Evolutionary conservation across 2,797 vertebrate genomes (phyloP).

Genomic region (Bovichtus variegatus): DNA sequence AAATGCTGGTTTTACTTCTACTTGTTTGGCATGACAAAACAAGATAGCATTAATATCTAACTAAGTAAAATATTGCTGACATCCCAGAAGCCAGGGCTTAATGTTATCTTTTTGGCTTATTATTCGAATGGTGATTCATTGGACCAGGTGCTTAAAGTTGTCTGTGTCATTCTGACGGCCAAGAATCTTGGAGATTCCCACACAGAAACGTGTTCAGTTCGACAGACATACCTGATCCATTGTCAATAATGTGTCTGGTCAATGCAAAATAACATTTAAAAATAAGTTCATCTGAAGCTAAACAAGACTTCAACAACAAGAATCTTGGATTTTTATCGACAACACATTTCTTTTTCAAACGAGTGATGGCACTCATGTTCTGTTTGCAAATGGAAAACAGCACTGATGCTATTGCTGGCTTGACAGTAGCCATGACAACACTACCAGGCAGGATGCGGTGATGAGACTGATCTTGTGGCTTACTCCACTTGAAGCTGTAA

Average conservation of each 20-base stretch:
- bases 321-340: not conserved
- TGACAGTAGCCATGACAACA: constrained; percentile 55
- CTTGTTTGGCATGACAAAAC: no score
- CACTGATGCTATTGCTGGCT: constrained; percentile 21
- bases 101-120: not conserved
- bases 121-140: not conserved
- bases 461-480: constrained; percentile 44
- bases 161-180: not conserved
- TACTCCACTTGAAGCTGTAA: constrained; percentile 51
- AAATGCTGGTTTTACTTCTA: no score
- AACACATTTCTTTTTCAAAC: not conserved
- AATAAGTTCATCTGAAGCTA: not conserved
- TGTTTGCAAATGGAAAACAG: not conserved
- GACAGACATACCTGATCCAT: not conserved
- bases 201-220: not conserved
- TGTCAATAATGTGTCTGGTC: not conserved
- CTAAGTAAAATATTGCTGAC: no score
- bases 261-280: not conserved
- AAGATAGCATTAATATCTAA: no score
- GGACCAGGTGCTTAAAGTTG: not conserved
- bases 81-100: no score
- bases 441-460: constrained; percentile 38
- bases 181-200: not conserved
- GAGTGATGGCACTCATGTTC: not conserved
- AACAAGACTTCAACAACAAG: not conserved